Evolutionary conservation across 2,113 vertebrate species (phyloP).

Genomic region (Brienomyrus longianalis): DNA sequence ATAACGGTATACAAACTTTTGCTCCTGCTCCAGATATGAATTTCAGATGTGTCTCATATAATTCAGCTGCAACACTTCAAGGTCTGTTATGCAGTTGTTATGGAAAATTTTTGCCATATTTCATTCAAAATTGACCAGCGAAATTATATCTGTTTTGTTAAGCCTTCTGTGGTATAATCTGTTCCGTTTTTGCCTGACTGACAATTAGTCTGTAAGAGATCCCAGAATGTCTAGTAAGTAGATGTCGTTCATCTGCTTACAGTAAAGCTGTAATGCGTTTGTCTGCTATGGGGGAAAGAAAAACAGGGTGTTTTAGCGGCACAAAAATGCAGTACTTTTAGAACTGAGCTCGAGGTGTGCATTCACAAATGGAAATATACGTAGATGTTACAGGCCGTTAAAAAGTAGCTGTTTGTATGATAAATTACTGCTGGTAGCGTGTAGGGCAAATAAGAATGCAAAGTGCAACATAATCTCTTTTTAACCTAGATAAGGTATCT

Average conservation of each 20-base stretch:
- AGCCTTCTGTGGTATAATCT: neutral
- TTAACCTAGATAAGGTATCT: slow-evolving; percentile 7
- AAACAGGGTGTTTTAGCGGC: neutral
- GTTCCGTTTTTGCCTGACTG: neutral
- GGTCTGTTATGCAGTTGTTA: neutral
- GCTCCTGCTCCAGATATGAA: neutral
- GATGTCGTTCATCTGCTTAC: neutral
- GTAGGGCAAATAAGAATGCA: neutral
- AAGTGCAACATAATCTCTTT: slow-evolving; percentile 10
- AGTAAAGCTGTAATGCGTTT: neutral
- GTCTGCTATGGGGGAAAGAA: neutral
- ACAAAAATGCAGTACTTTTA: neutral
- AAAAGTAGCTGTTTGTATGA: neutral
- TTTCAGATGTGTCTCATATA: neutral
- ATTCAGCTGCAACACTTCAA: neutral
- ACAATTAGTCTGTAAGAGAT: neutral
- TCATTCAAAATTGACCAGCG: neutral
- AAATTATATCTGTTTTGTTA: neutral
- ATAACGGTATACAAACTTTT: neutral
- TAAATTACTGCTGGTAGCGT: neutral
- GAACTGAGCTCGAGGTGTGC: neutral
- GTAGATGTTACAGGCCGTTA: neutral
- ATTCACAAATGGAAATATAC: neutral
- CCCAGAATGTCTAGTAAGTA: neutral
- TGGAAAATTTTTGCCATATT: neutral